Conservation (phyloP, 2,888 invertebrate species). For the Gastrophysa polygoni region DNA sequence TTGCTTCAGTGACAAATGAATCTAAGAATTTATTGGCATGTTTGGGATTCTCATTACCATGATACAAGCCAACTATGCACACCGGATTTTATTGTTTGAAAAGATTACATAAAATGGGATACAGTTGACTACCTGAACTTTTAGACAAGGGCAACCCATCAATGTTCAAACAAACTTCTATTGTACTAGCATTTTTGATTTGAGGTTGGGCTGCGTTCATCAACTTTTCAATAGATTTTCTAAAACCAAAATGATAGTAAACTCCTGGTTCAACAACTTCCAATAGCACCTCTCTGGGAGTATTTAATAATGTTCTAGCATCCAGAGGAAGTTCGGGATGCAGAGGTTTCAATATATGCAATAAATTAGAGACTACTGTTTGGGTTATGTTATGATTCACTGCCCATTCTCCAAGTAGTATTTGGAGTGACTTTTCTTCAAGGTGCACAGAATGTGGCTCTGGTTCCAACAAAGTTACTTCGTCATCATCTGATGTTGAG, state of each 20-base stretch:
- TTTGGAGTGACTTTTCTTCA: too few species aligned
- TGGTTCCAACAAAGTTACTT: too few species aligned
- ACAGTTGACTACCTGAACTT: neutral
- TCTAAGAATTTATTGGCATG: conserved; percentile 9
- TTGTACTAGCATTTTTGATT: neutral
- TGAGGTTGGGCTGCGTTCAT: neutral
- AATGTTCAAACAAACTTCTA: conserved; percentile 1
- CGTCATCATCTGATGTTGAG: too few species aligned
- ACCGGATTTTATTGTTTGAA: neutral
- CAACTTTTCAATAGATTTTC: neutral
- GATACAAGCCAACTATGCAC: conserved; percentile 9
- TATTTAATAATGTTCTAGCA: neutral
- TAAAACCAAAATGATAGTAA: conserved; percentile 2
- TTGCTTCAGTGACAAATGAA: conserved; percentile 9
- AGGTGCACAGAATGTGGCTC: too few species aligned
- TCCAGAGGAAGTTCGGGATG: neutral
- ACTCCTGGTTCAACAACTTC: conserved; percentile 1
- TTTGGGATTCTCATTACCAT: conserved; percentile 17
- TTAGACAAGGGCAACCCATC: conserved; percentile 2
- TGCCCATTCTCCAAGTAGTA: neutral
- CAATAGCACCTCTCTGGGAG: neutral
- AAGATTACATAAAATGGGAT: neutral
- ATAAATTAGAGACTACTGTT: neutral
- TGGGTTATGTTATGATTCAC: neutral
- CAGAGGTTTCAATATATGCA: neutral